Base-by-base conservation (phyloP, 2,797 vertebrate genomes). In the Allobates femoralis region DNA sequence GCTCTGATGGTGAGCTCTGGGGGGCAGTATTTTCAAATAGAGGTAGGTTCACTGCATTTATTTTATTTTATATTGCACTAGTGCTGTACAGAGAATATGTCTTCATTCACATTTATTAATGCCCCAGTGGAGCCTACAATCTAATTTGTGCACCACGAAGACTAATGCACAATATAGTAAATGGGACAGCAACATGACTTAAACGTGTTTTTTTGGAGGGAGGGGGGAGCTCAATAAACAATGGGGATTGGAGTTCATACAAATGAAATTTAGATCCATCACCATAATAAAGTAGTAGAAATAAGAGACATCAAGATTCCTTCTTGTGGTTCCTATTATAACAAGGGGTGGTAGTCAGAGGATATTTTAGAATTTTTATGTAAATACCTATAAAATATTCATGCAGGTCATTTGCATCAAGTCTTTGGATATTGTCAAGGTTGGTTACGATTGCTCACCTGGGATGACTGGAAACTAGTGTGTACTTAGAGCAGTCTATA, bases 11-110 rank as follows among this genome's bases (percentile, higher is more conserved):
- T 73, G 81, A 55, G 2, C 81, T 83, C 53, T 41, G 15, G 81
- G 81, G 51, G 81, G 81, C 81, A 73, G 81, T 41, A 26, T 83
- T 41, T 83, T 21, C 26, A 67, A 32, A 14, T n/a, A 83, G 80
- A 37, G 66, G 66, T 58, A 71, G 55, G 46, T 79, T 60, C 14
- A 62, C 2, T 7, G 56, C 12, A 26, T 60, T 73, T 73, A 73
- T 73, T 60, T 73, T 73, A 73, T 73, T 73, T 12, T n/a, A 73
- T 46, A 41, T 73, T 14, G n/a, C 23, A 12, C 19, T 69, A 23
- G 32, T n/a, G 23, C 21, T 15, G 21, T 46, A 15, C 23, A 73
- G 69, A 73, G 37, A 73, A 73, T n/a, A n/a, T 73, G 11, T 37
- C 23, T 69, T 69, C 10, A 69, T 37, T 69, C 32, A 21, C 6